These are phyloP conservation scores for Platysteira castanea DNA, from an alignment of 2,113 vertebrate genomes.

Conservation along the genomic window DNA sequence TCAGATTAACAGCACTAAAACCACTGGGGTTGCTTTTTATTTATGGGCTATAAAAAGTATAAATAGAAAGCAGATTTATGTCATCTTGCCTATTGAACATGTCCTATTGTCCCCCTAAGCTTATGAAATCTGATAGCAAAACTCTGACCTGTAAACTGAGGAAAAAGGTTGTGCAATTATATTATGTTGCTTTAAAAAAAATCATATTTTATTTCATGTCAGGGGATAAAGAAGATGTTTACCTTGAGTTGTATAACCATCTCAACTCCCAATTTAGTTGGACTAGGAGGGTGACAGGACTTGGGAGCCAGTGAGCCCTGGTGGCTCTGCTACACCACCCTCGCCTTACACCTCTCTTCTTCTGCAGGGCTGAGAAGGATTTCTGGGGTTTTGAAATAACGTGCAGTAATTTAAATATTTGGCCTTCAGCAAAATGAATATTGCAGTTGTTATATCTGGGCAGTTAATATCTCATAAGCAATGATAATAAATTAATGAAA, in stretches of 20 bases:
- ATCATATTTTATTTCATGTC: not conserved
- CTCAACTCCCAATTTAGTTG: not conserved
- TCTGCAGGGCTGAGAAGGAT: not conserved
- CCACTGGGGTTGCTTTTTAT: not conserved
- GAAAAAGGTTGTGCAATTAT: not conserved
- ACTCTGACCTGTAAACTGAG: slow-evolving; percentile 12
- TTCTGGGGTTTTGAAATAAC: not conserved
- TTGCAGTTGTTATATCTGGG: not conserved
- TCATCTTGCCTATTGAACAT: not conserved
- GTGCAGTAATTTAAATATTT: not conserved
- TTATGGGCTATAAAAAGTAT: not conserved
- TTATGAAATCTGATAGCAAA: not conserved
- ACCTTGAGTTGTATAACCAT: not conserved
- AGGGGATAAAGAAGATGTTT: not conserved
- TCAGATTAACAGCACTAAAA: slow-evolving; percentile 20
- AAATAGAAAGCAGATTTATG: slow-evolving; percentile 44
- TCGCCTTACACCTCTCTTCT: not conserved
- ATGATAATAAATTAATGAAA: not conserved
- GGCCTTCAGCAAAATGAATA: not conserved
- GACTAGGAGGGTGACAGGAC: not conserved
- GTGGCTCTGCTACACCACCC: accelerated
- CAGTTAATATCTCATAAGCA: not conserved
- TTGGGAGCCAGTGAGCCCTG: accelerated
- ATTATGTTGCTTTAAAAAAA: not conserved
- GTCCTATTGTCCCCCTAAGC: slow-evolving; percentile 19